Evolutionary conservation across 2,797 vertebrate species (phyloP).

Genomic region (Scomberomorus guttatus): DNA sequence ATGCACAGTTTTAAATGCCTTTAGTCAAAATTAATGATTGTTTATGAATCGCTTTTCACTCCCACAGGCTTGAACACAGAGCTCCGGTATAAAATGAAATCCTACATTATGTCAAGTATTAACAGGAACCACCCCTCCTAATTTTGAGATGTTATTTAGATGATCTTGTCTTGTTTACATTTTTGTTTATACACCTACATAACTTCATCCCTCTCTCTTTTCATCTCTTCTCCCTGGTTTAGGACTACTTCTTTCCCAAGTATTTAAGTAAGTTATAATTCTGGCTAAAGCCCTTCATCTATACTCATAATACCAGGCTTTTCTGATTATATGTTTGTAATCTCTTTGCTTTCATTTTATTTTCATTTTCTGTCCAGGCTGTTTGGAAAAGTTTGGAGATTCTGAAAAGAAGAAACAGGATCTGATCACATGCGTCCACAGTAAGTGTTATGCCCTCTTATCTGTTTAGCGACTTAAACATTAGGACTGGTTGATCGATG

Average conservation of each 20-base stretch:
- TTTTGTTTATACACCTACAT: conserved; percentile 9
- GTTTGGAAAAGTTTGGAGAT: conserved; percentile 88
- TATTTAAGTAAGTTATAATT: conserved; percentile 91
- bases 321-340: conserved; percentile 30
- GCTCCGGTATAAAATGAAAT: conserved; percentile 20
- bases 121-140: background rate
- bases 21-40: conserved; percentile 12
- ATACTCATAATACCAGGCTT: background rate
- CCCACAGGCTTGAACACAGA: background rate
- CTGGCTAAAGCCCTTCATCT: conserved; percentile 21
- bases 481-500: background rate
- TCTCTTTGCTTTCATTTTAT: conserved; percentile 5
- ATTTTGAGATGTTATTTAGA: conserved; percentile 27
- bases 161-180: conserved; percentile 34
- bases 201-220: conserved; percentile 32
- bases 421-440: conserved; percentile 94
- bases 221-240: conserved; percentile 47
- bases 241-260: conserved; percentile 98
- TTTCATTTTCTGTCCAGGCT: conserved; percentile 83
- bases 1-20: background rate
- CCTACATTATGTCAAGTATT: conserved; percentile 19
- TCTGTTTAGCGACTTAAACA: conserved; percentile 1
- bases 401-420: conserved; percentile 88
- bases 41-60: conserved; percentile 23
- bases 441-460: conserved; percentile 84